Conservation (phyloP, 1,140 invertebrate genomes). For the Zaprionus tsacasi region DNA sequence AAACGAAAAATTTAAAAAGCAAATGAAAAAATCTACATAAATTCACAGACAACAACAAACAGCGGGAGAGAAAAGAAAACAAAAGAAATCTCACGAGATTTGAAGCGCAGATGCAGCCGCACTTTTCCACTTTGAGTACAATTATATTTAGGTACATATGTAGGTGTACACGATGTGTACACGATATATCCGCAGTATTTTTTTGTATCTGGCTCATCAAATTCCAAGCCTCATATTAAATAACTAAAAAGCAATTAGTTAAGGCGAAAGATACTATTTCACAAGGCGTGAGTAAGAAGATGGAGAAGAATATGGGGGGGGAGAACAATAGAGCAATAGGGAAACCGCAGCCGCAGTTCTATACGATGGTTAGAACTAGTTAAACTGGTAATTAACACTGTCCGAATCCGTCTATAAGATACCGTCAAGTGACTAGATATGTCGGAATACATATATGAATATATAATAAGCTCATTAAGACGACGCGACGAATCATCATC, state of each 20-base stretch:
- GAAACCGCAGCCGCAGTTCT: constrained; percentile 19
- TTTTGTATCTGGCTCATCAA: neutral
- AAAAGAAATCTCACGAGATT: constrained; percentile 8
- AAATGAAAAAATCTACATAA: neutral
- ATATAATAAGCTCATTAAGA: constrained; percentile 28
- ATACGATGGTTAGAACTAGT: constrained; percentile 16
- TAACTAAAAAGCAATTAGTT: neutral
- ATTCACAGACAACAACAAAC: neutral
- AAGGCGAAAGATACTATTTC: neutral
- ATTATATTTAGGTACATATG: neutral
- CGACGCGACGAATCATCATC: constrained; percentile 11
- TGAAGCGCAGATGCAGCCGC: constrained; percentile 17
- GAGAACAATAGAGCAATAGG: constrained; percentile 9
- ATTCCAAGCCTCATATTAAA: constrained; percentile 3
- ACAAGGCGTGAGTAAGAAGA: neutral
- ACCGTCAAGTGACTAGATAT: constrained; percentile 1
- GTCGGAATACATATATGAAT: neutral
- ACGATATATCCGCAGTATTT: neutral
- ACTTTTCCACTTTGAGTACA: constrained; percentile 6
- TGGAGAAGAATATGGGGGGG: neutral
- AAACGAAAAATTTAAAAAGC: constrained; percentile 11
- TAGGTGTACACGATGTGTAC: neutral
- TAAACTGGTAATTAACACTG: constrained; percentile 27
- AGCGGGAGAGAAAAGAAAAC: neutral
- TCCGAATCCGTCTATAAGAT: constrained; percentile 2